A percentile compares a stretch with the other conserved stretches of the same genome.
Conservation (phyloP, 2,888 invertebrate genomes). For the Neocrepidodera transversa region DNA sequence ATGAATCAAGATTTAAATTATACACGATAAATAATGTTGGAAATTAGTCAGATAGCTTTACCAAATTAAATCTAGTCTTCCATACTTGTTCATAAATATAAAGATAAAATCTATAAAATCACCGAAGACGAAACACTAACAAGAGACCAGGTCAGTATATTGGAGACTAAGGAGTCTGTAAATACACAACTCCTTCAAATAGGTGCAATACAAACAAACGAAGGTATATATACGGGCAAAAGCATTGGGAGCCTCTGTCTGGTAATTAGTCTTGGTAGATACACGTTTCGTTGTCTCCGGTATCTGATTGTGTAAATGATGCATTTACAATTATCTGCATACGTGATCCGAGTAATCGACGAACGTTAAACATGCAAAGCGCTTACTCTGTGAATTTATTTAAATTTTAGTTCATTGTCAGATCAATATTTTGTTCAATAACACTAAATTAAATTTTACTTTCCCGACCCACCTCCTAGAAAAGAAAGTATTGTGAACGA, state of each 20-base stretch:
- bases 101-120: conserved; percentile 12
- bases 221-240: conserved; percentile 38
- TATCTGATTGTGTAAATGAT: conserved; percentile 57
- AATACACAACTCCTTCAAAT: conserved; percentile 41
- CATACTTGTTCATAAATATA: conserved; percentile 5
- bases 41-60: too few relatives aligned
- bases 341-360: conserved; percentile 53
- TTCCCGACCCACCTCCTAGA: too few relatives aligned
- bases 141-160: conserved; percentile 28
- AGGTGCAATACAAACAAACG: conserved; percentile 48
- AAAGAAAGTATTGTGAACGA: too few relatives aligned
- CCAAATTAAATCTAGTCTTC: too few relatives aligned
- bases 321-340: conserved; percentile 55
- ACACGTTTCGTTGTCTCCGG: conserved; percentile 52
- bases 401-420: too few relatives aligned
- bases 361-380: conserved; percentile 47
- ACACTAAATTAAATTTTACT: too few relatives aligned
- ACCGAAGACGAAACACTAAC: background rate
- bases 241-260: conserved; percentile 19
- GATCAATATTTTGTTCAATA: too few relatives aligned
- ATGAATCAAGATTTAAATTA: too few relatives aligned
- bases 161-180: conserved; percentile 37
- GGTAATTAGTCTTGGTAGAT: conserved; percentile 51
- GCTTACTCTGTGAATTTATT: conserved; percentile 30
- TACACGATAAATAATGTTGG: too few relatives aligned